Evolutionary conservation across 2,888 invertebrate genomes (phyloP), one percentile per base, ranked within the genome.

Genomic region (Gastrophysa polygoni): DNA sequence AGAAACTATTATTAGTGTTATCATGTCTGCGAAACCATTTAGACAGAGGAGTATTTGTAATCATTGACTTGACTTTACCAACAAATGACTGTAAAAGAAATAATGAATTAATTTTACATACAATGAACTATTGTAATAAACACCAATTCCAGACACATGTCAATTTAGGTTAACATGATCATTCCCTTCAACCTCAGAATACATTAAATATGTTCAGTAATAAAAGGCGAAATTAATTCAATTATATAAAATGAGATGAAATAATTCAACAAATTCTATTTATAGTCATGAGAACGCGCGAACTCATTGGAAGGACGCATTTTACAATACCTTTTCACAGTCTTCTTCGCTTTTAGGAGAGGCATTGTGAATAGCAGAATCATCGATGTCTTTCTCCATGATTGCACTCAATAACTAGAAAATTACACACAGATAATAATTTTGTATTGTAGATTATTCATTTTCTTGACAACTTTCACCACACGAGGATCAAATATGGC

Each of bases 1-100:
- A 61, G 29, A 14, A 14, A 11, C 70, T 57, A 21, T 57, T 57
- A 21, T 57, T 65, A 24, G 67, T 68, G 29, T 73, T 71, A 47
- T 73, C 74, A 20, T 67, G 71, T 49, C 68, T 75, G 17, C 77
- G 71, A 63, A 87, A 86, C 86, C 86, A 86, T 71, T 84, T 86
- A 4, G 83, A 83, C 60, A 87, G 78, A 28, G 86, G 84, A 57
- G 87, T 84, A 17, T 89, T 88, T 71, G 62, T 75, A 56, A 90
- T 82, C 29, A 89, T 80, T 60, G 86, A 86, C 68, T 87, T 87
- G 57, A 90, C 85, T 83, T 88, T 89, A 75, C 85, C 86, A 63
- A 90, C 88, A 78, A 91, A 88, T 18, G 90, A 89, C 90, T 90
- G 83, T 49, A 85, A 85, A 69, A 63, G 62, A 66, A 51, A 43